Percentiles rank a stretch among this genome's conserved stretches.
Evolutionary conservation across 1,140 invertebrate genomes (phyloP).

Genomic region (Caerostris darwini): DNA sequence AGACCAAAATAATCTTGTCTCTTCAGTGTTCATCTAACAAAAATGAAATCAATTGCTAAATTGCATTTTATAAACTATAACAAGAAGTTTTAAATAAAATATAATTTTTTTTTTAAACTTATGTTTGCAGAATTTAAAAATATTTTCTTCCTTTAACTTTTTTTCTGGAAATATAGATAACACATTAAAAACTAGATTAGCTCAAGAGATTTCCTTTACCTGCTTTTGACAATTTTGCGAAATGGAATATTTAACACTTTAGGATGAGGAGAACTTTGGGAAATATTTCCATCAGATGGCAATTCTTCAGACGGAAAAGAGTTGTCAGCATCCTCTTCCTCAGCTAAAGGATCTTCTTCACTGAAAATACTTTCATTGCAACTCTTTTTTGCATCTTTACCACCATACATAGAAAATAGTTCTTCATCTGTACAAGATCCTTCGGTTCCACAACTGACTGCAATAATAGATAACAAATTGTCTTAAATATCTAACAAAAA

Average conservation of each 20-base stretch:
- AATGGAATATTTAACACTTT: slow-evolving; percentile 33
- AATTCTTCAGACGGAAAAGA: not conserved
- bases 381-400: not conserved
- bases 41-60: too few species aligned
- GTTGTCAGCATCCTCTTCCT: not conserved
- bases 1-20: too few species aligned
- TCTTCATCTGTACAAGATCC: slow-evolving; percentile 50
- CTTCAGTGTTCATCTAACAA: too few species aligned
- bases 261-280: slow-evolving; percentile 5
- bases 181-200: too few species aligned
- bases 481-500: not conserved
- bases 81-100: too few species aligned
- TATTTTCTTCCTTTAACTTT: too few species aligned
- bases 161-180: too few species aligned
- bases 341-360: slow-evolving; percentile 30
- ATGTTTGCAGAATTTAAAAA: too few species aligned
- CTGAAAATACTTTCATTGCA: not conserved
- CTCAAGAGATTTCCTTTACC: not conserved
- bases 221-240: slow-evolving; percentile 42
- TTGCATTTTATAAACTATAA: too few species aligned
- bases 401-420: slow-evolving; percentile 47
- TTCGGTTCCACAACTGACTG: not conserved
- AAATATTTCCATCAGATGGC: not conserved
- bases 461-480: not conserved
- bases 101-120: too few species aligned